Base-by-base conservation (phyloP, 2,888 invertebrate genomes). In the Hoplodrina blanda region DNA sequence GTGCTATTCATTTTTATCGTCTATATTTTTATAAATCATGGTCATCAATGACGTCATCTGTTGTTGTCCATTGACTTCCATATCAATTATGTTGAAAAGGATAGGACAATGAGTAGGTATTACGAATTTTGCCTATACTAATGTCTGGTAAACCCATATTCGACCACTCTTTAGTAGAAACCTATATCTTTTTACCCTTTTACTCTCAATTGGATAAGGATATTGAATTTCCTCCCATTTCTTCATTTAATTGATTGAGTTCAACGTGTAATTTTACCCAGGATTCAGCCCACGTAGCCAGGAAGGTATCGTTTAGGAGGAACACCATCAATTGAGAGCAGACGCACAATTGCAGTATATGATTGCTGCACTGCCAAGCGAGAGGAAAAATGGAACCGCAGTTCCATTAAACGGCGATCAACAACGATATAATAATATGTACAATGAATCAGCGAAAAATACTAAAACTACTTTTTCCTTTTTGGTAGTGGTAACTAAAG, bases 271-370 rank as follows among this genome's bases (percentile, higher is more conserved):
- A 83, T 80, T 82, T 80, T 73, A 83, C 73, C 76, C 82, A 80
- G 81, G 73, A 81, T 76, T 81, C 87, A 50, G 83, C 87, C 89
- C 87, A 90, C 90, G 81, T 84, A 59, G 68, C 76, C 90, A 89
- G 90, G 92, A 92, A 87, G 87, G 67, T 69, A 78, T 86, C 86
- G 82, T 89, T 91, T 89, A 89, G 81, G 68, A 84, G 59, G 63
- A 30, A 73, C 73, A 82, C 80, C 56, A 57, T 49, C 89, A 91
- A 90, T 91, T 91, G 90, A 85, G 85, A 69, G 69, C 88, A 88
- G 82, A 66, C 85, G 62, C 70, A 72, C 81, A 79, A 82, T 67
- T 84, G 79, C 76, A 76, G 63, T 64, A 64, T 77, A 72, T 62
- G 65, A 75, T 74, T 76, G 71, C 53, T 61, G 54, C 56, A 25